Percentiles rank a stretch among this genome's conserved stretches.
These are phyloP conservation scores for Syrrhaptes paradoxus DNA, from an alignment of 2,113 vertebrate species.

Conservation along the genomic window DNA sequence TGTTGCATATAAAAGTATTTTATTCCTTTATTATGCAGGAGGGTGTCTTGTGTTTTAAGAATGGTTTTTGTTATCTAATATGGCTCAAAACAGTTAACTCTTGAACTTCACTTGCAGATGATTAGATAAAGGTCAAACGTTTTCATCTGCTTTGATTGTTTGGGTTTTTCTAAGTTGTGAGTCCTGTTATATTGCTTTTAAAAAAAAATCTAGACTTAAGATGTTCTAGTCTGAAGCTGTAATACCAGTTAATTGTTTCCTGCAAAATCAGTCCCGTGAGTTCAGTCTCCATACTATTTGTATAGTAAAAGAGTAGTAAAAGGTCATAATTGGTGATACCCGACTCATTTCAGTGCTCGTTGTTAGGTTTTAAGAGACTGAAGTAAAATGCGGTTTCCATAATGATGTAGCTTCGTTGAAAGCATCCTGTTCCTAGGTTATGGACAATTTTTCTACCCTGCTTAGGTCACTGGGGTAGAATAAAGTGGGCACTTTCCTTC, in stretches of 20 bases:
- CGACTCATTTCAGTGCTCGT: background rate
- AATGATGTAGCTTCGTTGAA: background rate
- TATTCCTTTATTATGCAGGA: background rate
- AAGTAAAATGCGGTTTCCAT: background rate
- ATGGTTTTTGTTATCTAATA: background rate
- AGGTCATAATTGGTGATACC: background rate
- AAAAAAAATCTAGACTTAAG: background rate
- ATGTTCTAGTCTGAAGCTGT: background rate
- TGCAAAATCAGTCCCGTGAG: background rate
- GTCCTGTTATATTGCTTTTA: background rate
- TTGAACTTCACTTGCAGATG: background rate
- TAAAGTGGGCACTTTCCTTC: background rate
- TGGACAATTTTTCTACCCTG: background rate
- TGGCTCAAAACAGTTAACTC: background rate
- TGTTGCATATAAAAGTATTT: accelerated
- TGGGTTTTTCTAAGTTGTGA: background rate
- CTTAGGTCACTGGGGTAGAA: background rate
- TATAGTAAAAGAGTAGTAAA: background rate
- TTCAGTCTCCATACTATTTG: background rate
- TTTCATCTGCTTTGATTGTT: background rate
- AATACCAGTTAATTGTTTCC: background rate
- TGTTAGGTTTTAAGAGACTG: background rate
- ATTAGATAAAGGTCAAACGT: background rate
- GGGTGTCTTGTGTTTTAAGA: background rate
- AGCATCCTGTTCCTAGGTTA: background rate